phyloP scores from a whole-genome alignment of 2,113 vertebrate genomes.

The Hippolais icterina region DNA sequence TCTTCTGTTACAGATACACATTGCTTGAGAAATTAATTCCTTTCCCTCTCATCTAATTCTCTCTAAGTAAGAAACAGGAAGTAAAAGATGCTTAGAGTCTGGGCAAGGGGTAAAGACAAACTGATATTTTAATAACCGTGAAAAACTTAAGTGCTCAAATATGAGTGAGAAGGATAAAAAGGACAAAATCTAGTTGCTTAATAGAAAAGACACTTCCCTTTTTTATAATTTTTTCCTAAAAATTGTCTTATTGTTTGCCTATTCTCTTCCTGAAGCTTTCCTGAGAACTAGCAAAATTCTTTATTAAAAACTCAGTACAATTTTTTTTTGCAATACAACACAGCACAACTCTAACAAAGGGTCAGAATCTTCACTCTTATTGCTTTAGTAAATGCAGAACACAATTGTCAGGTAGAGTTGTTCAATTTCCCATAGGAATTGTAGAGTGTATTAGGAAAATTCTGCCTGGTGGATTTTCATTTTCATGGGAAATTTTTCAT shows the following conservation, averaged over 20 bases:
- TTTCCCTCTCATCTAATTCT: background rate
- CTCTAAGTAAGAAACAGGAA: background rate
- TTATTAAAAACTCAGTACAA: background rate
- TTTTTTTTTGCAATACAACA: background rate
- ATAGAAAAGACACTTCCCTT: background rate
- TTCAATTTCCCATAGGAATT: background rate
- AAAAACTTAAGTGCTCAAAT: background rate
- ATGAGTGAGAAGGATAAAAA: background rate
- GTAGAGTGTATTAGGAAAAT: background rate
- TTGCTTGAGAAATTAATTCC: background rate
- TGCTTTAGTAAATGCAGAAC: background rate
- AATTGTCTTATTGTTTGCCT: background rate
- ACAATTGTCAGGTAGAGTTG: background rate
- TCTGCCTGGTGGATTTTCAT: background rate
- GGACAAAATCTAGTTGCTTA: background rate
- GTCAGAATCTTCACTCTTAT: background rate
- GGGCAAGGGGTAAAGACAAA: background rate
- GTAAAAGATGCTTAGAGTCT: background rate
- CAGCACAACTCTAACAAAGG: background rate
- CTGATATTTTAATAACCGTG: background rate
- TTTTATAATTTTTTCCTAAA: background rate
- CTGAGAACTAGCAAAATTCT: background rate
- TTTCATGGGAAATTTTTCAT: background rate
- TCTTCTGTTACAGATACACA: background rate
- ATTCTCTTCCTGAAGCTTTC: background rate